Percentiles rank a stretch among this genome's conserved stretches.
phyloP scores from a whole-genome alignment of 2,888 invertebrate species.

The Hirtodrosophila confusa region DNA sequence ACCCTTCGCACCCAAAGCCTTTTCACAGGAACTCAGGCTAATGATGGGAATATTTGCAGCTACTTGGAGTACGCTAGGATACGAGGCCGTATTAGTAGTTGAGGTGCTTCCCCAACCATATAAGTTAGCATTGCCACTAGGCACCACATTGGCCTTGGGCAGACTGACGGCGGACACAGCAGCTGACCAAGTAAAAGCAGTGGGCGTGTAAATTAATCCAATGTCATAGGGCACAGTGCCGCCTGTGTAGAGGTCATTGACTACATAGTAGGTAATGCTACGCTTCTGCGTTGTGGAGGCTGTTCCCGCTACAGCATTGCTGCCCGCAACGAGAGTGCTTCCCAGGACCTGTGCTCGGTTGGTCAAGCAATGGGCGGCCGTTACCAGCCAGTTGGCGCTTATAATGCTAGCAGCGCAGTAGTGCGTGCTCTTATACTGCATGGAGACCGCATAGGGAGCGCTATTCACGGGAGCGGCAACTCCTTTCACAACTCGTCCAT shows the following conservation, averaged over 20 bases:
- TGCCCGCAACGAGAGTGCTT: slow-evolving; percentile 79
- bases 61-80: slow-evolving; percentile 75
- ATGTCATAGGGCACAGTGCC: slow-evolving; percentile 82
- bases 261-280: slow-evolving; percentile 68
- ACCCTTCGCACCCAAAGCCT: slow-evolving; percentile 70
- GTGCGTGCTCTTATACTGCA: slow-evolving; percentile 75
- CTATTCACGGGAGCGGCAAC: slow-evolving; percentile 64
- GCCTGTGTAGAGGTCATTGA: slow-evolving; percentile 79
- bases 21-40: slow-evolving; percentile 59
- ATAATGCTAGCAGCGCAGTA: slow-evolving; percentile 82
- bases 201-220: slow-evolving; percentile 78
- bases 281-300: slow-evolving; percentile 74
- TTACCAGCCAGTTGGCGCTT: slow-evolving; percentile 80
- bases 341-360: slow-evolving; percentile 64
- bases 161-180: slow-evolving; percentile 73
- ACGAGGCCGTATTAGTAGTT: slow-evolving; percentile 64
- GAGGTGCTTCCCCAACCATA: slow-evolving; percentile 83
- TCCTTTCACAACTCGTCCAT: slow-evolving; percentile 79
- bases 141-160: slow-evolving; percentile 58
- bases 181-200: slow-evolving; percentile 73
- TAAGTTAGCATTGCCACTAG: slow-evolving; percentile 73
- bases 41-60: slow-evolving; percentile 77
- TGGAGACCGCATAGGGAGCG: slow-evolving; percentile 81
- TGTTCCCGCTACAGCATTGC: slow-evolving; percentile 71
- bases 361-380: slow-evolving; percentile 81